phyloP scores from a whole-genome alignment of 2,888 invertebrate species.

The Philereme vetulata region DNA sequence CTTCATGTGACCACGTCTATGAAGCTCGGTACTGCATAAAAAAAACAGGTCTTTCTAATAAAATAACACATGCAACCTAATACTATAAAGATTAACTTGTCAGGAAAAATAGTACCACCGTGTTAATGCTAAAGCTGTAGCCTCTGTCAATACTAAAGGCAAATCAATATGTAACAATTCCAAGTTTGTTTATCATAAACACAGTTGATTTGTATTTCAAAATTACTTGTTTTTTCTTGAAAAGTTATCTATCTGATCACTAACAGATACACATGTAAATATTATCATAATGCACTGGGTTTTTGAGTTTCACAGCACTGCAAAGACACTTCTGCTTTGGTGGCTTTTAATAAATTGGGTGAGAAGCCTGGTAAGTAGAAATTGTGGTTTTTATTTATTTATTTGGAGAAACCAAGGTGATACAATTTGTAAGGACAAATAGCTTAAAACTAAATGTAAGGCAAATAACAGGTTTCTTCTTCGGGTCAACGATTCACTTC shows the following conservation, averaged over 20 bases:
- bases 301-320: conserved; percentile 49
- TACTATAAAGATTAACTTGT: neutral
- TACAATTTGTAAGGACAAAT: no score
- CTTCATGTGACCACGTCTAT: conserved; percentile 88
- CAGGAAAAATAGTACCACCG: conserved; percentile 6
- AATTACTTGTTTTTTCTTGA: conserved; percentile 4
- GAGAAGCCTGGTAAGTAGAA: conserved; percentile 10
- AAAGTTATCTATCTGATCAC: conserved; percentile 2
- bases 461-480: no score
- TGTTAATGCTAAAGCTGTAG: neutral
- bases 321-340: conserved; percentile 36
- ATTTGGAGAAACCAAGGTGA: no score
- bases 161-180: no score
- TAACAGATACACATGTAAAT: conserved; percentile 12
- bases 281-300: conserved; percentile 42
- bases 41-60: conserved; percentile 82
- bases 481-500: no score
- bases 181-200: no score
- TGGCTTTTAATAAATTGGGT: conserved; percentile 27
- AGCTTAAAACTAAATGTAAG: no score
- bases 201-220: neutral
- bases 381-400: neutral
- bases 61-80: neutral
- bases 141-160: neutral
- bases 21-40: conserved; percentile 94